Evolutionary conservation across 1,140 invertebrate genomes (phyloP).

Genomic region (Diplogasteroides magnus): DNA sequence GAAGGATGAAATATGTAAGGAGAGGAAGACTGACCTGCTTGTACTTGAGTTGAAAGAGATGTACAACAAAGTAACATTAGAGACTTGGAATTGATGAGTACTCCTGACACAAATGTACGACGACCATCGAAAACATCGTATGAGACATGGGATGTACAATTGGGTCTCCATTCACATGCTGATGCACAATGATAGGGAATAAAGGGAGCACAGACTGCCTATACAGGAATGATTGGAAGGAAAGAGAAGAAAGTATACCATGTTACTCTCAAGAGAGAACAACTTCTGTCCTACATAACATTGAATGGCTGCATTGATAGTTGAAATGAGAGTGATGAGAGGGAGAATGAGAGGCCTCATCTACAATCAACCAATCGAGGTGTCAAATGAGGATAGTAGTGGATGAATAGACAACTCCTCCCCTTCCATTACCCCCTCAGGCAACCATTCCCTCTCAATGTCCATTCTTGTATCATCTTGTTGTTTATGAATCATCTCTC

Average conservation of each 20-base stretch:
- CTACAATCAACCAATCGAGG: too few species aligned
- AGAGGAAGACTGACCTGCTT: constrained; percentile 20
- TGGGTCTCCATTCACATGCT: constrained; percentile 29
- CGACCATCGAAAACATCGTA: constrained; percentile 22
- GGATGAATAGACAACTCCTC: too few species aligned
- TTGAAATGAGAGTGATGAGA: too few species aligned
- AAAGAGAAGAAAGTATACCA: constrained; percentile 15
- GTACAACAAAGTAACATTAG: constrained; percentile 34
- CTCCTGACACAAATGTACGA: constrained; percentile 31
- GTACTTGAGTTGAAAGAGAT: constrained; percentile 27
- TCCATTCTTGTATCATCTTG: too few species aligned
- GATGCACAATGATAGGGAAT: constrained; percentile 26
- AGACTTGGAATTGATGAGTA: constrained; percentile 26
- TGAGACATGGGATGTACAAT: constrained; percentile 23
- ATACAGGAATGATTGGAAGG: constrained; percentile 1
- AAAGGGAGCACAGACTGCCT: constrained; percentile 32
- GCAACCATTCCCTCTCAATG: too few species aligned
- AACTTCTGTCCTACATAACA: constrained; percentile 35
- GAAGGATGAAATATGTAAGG: constrained; percentile 3
- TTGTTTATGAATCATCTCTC: too few species aligned
- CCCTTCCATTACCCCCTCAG: too few species aligned
- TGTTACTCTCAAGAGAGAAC: constrained; percentile 24
- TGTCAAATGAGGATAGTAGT: too few species aligned
- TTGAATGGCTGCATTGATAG: constrained; percentile 23
- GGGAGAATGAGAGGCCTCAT: too few species aligned